Evolutionary conservation across 2,888 invertebrate species (phyloP).

Genomic region (Hyposoter dolosus): DNA sequence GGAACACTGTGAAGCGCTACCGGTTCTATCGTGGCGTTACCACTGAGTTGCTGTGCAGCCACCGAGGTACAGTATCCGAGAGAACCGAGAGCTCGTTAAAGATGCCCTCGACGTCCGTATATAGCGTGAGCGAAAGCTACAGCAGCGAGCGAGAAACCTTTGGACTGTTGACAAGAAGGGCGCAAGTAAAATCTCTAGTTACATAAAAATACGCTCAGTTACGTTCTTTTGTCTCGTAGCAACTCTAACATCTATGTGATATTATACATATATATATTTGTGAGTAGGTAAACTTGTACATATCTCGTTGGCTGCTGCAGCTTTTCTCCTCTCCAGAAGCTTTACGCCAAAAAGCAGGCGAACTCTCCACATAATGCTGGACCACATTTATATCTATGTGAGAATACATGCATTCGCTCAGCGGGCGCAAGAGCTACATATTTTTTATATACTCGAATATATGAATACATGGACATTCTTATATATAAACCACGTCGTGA

Average conservation of each 20-base stretch:
- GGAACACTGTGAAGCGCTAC: conserved; percentile 22
- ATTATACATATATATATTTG: neutral
- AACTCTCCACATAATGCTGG: conserved; percentile 15
- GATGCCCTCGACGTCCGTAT: conserved; percentile 65
- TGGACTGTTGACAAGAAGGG: neutral
- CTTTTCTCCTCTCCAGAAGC: conserved; percentile 53
- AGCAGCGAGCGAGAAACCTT: conserved; percentile 26
- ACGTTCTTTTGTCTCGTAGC: neutral
- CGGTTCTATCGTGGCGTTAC: conserved; percentile 59
- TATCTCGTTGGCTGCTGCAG: conserved; percentile 19
- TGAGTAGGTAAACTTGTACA: neutral
- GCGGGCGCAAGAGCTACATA: neutral
- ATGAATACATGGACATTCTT: neutral
- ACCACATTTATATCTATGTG: conserved; percentile 18
- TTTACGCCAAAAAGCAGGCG: conserved; percentile 51
- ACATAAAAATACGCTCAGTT: neutral
- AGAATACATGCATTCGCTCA: neutral
- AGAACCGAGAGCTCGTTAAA: conserved; percentile 68
- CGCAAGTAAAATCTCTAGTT: neutral
- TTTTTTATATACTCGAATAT: conserved; percentile 6
- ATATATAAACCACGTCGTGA: neutral
- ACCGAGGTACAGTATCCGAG: conserved; percentile 61
- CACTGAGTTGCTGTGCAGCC: conserved; percentile 50
- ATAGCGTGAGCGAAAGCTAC: conserved; percentile 40
- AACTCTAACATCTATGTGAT: neutral